phyloP scores from a whole-genome alignment of 37 sponge, comb jelly and placozoan species.

The Beroe forskalii region DNA sequence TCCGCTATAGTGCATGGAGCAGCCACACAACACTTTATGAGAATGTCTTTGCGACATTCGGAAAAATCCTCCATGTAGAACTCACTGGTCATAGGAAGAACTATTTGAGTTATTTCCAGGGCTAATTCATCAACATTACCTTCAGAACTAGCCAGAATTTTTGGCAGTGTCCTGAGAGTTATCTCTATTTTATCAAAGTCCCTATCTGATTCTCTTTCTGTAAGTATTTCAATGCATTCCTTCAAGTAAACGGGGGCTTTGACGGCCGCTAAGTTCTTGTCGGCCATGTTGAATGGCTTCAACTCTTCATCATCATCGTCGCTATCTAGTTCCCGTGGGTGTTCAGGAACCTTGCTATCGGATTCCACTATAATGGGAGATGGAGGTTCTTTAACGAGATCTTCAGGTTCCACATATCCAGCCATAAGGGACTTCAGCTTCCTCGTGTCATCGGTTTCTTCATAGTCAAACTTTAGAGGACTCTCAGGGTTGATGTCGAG shows the following conservation, averaged over 20 bases:
- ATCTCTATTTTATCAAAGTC: slow-evolving; percentile 39
- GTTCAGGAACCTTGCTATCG: neutral
- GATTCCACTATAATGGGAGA: neutral
- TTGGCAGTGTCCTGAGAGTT: slow-evolving; percentile 42
- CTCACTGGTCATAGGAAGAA: slow-evolving; percentile 51
- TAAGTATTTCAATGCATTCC: slow-evolving; percentile 48
- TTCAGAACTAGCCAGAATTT: neutral
- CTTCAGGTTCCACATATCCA: neutral
- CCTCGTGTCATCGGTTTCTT: slow-evolving; percentile 26
- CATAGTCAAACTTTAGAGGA: slow-evolving; percentile 55
- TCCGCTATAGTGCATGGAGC: slow-evolving; percentile 49
- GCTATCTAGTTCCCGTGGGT: neutral
- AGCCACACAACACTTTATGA: slow-evolving; percentile 11
- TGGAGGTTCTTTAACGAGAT: neutral
- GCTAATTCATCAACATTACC: slow-evolving; percentile 41
- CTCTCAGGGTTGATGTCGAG: slow-evolving; percentile 7
- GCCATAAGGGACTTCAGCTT: slow-evolving; percentile 39
- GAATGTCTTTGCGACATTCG: slow-evolving; percentile 26
- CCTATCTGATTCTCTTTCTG: slow-evolving; percentile 7
- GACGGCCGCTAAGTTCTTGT: slow-evolving; percentile 17
- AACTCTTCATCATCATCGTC: slow-evolving; percentile 54
- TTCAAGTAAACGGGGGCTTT: slow-evolving; percentile 55
- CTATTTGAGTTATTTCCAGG: slow-evolving; percentile 49
- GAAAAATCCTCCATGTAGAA: slow-evolving; percentile 57
- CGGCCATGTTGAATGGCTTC: neutral